These are phyloP conservation scores for Zeugodacus cucurbitae DNA, from an alignment of 1,140 invertebrate genomes.

Conservation along the genomic window DNA sequence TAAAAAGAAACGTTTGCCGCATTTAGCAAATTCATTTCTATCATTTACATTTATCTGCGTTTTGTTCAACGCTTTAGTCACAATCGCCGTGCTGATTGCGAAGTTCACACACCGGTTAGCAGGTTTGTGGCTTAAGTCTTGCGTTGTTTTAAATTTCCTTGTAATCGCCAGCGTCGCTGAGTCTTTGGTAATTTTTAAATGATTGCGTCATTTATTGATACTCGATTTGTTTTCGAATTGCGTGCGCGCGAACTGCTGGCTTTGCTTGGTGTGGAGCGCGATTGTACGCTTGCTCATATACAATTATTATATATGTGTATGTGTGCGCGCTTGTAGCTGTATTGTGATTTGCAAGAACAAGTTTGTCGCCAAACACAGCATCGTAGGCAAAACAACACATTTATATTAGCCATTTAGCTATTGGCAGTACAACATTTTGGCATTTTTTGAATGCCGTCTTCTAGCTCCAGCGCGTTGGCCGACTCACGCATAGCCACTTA, in stretches of 20 bases:
- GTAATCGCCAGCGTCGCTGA: neutral
- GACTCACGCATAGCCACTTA: neutral
- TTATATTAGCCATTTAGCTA: neutral
- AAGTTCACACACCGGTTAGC: neutral
- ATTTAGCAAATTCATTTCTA: neutral
- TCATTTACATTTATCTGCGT: neutral
- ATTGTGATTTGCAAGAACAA: neutral
- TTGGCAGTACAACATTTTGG: neutral
- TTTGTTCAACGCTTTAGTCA: neutral
- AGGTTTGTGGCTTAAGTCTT: constrained; percentile 44
- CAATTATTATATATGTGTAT: too few relatives aligned
- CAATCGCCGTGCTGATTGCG: neutral
- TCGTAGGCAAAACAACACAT: neutral
- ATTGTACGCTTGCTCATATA: neutral
- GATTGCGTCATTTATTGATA: constrained; percentile 19
- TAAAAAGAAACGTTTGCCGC: neutral
- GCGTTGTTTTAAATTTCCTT: constrained; percentile 23
- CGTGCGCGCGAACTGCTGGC: neutral
- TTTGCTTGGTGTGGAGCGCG: neutral
- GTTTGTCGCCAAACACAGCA: neutral
- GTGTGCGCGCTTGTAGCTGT: neutral
- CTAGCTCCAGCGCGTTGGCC: neutral
- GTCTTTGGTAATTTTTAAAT: constrained; percentile 28
- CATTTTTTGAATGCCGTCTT: too few relatives aligned
- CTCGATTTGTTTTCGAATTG: constrained; percentile 25